Conservation (phyloP, 1,140 invertebrate genomes). For the Portunus trituberculatus region DNA sequence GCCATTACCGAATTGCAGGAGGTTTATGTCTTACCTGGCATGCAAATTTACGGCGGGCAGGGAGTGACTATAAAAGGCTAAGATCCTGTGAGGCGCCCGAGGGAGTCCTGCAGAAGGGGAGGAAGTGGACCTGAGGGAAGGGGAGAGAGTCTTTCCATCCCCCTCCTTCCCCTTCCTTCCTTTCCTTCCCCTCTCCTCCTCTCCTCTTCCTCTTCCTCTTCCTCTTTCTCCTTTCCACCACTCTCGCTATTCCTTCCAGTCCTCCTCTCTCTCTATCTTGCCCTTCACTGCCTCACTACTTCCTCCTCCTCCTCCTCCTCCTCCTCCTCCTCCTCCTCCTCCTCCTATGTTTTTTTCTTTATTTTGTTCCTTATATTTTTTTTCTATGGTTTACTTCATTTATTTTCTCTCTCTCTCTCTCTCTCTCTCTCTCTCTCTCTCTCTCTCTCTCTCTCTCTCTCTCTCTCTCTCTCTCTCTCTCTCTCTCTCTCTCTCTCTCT, state of each 20-base stretch:
- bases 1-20: conserved; percentile 2
- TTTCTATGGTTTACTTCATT: not conserved
- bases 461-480: too few relatives aligned
- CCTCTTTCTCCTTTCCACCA: not conserved
- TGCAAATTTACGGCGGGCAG: not conserved
- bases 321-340: not conserved
- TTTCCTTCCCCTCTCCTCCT: not conserved
- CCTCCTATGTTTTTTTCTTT: not conserved
- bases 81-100: conserved; percentile 1
- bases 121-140: not conserved
- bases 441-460: too few relatives aligned
- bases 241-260: not conserved
- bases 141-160: not conserved
- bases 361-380: too few relatives aligned
- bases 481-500: too few relatives aligned
- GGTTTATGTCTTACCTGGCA: not conserved
- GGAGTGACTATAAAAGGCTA: not conserved
- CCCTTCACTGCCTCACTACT: not conserved
- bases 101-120: conserved; percentile 2
- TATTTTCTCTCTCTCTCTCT: too few relatives aligned
- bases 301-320: not conserved
- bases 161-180: not conserved
- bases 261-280: not conserved
- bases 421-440: too few relatives aligned
- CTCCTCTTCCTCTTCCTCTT: not conserved